Base-by-base conservation (phyloP, 2,888 invertebrate genomes). In the Eulithis prunata region DNA sequence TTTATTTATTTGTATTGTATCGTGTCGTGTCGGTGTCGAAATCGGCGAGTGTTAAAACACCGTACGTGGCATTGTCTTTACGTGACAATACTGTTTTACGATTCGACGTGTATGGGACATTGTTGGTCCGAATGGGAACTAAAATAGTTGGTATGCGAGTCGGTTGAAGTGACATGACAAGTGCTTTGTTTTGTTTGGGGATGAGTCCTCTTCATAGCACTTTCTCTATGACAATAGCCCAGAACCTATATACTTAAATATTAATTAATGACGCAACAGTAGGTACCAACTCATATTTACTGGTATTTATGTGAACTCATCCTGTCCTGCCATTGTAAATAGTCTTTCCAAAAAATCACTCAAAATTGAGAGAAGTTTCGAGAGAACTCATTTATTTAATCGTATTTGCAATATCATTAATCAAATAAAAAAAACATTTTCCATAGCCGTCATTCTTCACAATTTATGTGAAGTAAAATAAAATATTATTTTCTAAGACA, bases 401-500 rank as follows among this genome's bases (percentile, higher is more conserved):
- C 8, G 5, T 11, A 8, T 41, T 11, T 11, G 6, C 41, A 8
- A 2, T 32, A 32, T 41, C 41, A 41, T 10, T 41, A 5, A 41
- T 41, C 41, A 10, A 41, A 41, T 41, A 41, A 47, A 14, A 47
- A 47, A 14, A 21, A 49, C 11, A 10, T 49, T 13, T 11, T 10
- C 10, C 11, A 49, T 49, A 7, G 10, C 1, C 21, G 41, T 8
- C 41, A 8, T 11, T 56, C 56, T 32, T 67, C 43, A 36, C 41
- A 59, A 63, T 55, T 59, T 55, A 57, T 54, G 64, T 45, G 57
- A 53, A 51, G 53, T 61, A 67, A 45, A 67, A 60, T 64, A 67
- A 67, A 67, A 67, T 67, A 57, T 64, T 64, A 61, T 64, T 67
- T 67, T 72, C 62, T 55, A 67, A 71, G 65, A 70, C 57, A 72